These are phyloP conservation scores for Platichthys stellatus DNA, from an alignment of 2,113 vertebrate genomes.

Conservation along the genomic window DNA sequence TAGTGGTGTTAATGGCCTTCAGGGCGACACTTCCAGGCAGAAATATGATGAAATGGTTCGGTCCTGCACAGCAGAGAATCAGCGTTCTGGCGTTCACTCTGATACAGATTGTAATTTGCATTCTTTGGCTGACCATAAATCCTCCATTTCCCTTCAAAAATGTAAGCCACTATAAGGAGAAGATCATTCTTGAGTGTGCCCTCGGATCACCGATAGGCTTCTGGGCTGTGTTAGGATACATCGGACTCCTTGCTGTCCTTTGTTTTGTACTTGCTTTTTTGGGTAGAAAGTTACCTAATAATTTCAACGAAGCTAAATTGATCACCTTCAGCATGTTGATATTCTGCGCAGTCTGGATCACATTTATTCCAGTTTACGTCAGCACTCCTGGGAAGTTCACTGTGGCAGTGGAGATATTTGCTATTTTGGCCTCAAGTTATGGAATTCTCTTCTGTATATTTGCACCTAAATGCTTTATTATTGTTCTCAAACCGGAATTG, in stretches of 20 bases:
- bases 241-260: slow-evolving; percentile 62
- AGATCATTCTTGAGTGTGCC: slow-evolving; percentile 71
- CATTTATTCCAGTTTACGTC: slow-evolving; percentile 79
- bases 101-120: slow-evolving; percentile 74
- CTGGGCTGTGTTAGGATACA: slow-evolving; percentile 74
- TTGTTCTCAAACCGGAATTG: slow-evolving; percentile 70
- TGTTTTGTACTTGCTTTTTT: slow-evolving; percentile 74
- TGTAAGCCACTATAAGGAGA: slow-evolving; percentile 60
- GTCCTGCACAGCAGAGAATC: slow-evolving; percentile 72
- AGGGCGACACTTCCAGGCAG: slow-evolving; percentile 72
- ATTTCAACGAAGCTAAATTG: slow-evolving; percentile 75
- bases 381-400: slow-evolving; percentile 80
- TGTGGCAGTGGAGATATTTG: slow-evolving; percentile 81
- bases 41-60: slow-evolving; percentile 79
- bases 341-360: slow-evolving; percentile 75
- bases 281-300: slow-evolving; percentile 72
- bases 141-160: slow-evolving; percentile 73
- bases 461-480: slow-evolving; percentile 75
- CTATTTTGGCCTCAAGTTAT: slow-evolving; percentile 78
- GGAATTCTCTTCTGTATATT: slow-evolving; percentile 75
- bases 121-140: slow-evolving; percentile 72
- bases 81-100: slow-evolving; percentile 71
- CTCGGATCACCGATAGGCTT: slow-evolving; percentile 67
- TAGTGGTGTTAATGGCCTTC: slow-evolving; percentile 79
- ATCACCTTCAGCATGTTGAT: slow-evolving; percentile 79